Percentiles rank a stretch among this genome's conserved stretches.
Conservation (phyloP, 1,140 invertebrate genomes). For the Diuraphis noxia region DNA sequence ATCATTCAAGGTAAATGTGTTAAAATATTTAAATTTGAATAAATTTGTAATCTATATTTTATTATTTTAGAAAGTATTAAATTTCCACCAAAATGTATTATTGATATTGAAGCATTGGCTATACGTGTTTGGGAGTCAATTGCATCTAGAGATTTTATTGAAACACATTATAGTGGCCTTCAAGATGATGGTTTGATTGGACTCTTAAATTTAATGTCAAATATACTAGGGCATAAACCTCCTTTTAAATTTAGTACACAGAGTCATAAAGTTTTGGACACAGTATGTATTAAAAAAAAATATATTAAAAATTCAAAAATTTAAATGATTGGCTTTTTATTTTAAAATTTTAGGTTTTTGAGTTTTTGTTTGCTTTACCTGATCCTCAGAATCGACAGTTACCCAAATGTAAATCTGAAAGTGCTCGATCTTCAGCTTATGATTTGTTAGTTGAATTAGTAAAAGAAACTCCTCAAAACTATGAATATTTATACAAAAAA, state of each 20-base stretch:
- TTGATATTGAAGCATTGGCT: slow-evolving; percentile 75
- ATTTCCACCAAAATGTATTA: slow-evolving; percentile 61
- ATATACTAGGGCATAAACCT: slow-evolving; percentile 85
- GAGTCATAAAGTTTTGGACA: slow-evolving; percentile 73
- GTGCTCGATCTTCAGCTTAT: slow-evolving; percentile 84
- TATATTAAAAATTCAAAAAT: background rate
- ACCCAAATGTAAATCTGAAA: slow-evolving; percentile 89
- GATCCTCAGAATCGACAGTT: slow-evolving; percentile 80
- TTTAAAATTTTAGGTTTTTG: slow-evolving; percentile 69
- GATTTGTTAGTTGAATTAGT: slow-evolving; percentile 87
- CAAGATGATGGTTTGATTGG: slow-evolving; percentile 91
- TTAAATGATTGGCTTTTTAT: slow-evolving; percentile 39
- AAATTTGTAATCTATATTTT: slow-evolving; percentile 45
- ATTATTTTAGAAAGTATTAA: slow-evolving; percentile 45
- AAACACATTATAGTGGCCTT: slow-evolving; percentile 76
- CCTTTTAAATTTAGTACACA: slow-evolving; percentile 80
- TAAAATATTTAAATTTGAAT: background rate
- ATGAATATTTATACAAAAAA: slow-evolving; percentile 78
- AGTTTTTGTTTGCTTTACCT: slow-evolving; percentile 86
- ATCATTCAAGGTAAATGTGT: slow-evolving; percentile 67
- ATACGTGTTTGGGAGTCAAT: slow-evolving; percentile 75
- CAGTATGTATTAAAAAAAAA: slow-evolving; percentile 60
- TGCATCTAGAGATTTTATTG: slow-evolving; percentile 76
- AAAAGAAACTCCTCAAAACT: slow-evolving; percentile 83
- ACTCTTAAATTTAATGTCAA: slow-evolving; percentile 81